Percentiles rank a stretch among this genome's conserved stretches.
Evolutionary conservation across 2,113 vertebrate genomes (phyloP).

Genomic region (Gallinago media): DNA sequence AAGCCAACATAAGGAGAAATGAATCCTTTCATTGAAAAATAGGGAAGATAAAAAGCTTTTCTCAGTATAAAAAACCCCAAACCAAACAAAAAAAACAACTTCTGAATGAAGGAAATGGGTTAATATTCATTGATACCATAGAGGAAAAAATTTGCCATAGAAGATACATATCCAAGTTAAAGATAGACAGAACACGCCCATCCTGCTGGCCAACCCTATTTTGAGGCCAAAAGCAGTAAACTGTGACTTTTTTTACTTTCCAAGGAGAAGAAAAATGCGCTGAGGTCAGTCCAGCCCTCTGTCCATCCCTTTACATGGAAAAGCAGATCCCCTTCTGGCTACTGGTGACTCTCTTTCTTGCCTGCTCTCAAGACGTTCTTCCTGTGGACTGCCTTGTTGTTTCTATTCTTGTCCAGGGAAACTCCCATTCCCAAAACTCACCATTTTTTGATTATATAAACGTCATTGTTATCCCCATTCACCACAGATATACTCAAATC

Average conservation of each 20-base stretch:
- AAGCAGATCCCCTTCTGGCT: not conserved
- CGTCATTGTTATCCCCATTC: not conserved
- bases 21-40: not conserved
- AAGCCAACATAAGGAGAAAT: not conserved
- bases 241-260: not conserved
- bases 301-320: not conserved
- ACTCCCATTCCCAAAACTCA: not conserved
- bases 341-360: not conserved
- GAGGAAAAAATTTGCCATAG: not conserved
- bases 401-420: not conserved
- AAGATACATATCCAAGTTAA: not conserved
- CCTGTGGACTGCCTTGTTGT: not conserved
- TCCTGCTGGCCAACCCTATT: not conserved
- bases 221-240: conserved; percentile 11
- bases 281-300: not conserved
- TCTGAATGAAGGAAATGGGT: not conserved
- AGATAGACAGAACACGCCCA: conserved; percentile 8
- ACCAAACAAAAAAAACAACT: not conserved
- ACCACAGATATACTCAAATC: not conserved
- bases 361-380: not conserved
- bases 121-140: not conserved
- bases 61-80: not conserved
- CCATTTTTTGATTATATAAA: not conserved
- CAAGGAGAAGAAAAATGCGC: not conserved
- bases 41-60: not conserved